Conservation (phyloP, 2,113 vertebrate species). For the Calyptommatus sinebrachiatus region DNA sequence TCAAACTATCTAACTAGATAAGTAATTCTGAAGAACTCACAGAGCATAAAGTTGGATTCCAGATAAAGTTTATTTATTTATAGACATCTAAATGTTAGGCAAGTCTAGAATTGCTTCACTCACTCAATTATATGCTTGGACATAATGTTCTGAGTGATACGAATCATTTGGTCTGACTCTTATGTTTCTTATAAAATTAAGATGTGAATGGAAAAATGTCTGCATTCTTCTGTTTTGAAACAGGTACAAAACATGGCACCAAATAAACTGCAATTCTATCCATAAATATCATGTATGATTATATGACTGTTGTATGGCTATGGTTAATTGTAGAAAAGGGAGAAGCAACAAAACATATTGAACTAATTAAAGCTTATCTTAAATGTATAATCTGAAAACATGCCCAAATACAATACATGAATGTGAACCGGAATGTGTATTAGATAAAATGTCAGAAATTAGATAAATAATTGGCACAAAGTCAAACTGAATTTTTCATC, state of each 20-base stretch:
- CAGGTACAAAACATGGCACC: neutral
- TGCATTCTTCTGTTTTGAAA: neutral
- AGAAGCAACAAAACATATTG: neutral
- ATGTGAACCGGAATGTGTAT: conserved; percentile 47
- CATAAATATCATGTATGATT: neutral
- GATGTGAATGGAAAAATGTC: neutral
- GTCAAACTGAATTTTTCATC: conserved; percentile 76
- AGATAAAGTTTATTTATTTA: neutral
- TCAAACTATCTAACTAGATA: neutral
- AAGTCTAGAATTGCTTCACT: conserved; percentile 17
- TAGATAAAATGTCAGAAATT: conserved; percentile 66
- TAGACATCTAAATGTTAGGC: neutral
- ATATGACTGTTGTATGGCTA: neutral
- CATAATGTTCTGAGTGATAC: neutral
- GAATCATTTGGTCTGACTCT: neutral
- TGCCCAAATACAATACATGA: conserved; percentile 34
- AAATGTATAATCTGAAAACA: conserved; percentile 22
- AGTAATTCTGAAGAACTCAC: conserved; percentile 2
- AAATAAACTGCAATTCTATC: neutral
- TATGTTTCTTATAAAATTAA: neutral
- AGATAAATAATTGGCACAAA: conserved; percentile 69
- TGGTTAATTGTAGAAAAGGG: neutral
- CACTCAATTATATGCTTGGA: neutral
- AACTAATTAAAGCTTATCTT: neutral
- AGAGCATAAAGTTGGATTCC: neutral